phyloP scores from a whole-genome alignment of 2,888 invertebrate species.

The Oscheius sp. region DNA sequence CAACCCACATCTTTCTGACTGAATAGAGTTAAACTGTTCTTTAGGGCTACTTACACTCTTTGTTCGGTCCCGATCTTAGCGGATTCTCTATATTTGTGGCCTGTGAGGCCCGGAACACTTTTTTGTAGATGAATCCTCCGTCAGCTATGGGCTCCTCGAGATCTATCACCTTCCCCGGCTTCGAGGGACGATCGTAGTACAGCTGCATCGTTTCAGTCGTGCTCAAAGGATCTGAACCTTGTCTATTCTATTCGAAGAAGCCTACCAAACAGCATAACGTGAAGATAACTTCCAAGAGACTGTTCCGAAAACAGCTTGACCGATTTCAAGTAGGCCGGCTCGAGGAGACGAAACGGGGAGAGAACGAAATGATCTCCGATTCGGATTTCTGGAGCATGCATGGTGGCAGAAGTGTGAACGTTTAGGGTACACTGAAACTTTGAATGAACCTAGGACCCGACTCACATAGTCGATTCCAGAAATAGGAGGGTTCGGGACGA shows the following conservation, averaged over 20 bases:
- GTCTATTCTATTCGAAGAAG: not conserved
- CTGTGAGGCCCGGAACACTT: slow-evolving; percentile 58
- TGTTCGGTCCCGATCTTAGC: slow-evolving; percentile 48
- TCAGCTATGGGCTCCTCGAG: slow-evolving; percentile 65
- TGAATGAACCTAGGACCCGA: not conserved
- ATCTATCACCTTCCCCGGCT: slow-evolving; percentile 57
- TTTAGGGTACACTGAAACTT: slow-evolving; percentile 59
- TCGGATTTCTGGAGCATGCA: slow-evolving; percentile 64
- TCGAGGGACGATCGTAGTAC: slow-evolving; percentile 61
- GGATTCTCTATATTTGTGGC: slow-evolving; percentile 58
- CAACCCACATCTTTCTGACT: slow-evolving; percentile 64
- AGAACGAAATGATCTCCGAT: slow-evolving; percentile 65
- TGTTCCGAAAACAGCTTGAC: slow-evolving; percentile 60
- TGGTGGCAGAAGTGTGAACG: slow-evolving; percentile 63
- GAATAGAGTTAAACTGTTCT: slow-evolving; percentile 13
- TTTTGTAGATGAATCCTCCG: slow-evolving; percentile 66
- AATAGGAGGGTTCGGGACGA: slow-evolving; percentile 63
- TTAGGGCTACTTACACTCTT: slow-evolving; percentile 48
- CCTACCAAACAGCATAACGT: slow-evolving; percentile 64
- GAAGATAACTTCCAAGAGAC: slow-evolving; percentile 61
- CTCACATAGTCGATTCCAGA: slow-evolving; percentile 63
- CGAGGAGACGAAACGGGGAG: slow-evolving; percentile 60
- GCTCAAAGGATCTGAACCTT: slow-evolving; percentile 57
- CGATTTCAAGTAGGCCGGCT: slow-evolving; percentile 63
- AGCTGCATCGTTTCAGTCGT: slow-evolving; percentile 63